Conservation (phyloP, 2,797 vertebrate genomes). For the Falco columbarius region DNA sequence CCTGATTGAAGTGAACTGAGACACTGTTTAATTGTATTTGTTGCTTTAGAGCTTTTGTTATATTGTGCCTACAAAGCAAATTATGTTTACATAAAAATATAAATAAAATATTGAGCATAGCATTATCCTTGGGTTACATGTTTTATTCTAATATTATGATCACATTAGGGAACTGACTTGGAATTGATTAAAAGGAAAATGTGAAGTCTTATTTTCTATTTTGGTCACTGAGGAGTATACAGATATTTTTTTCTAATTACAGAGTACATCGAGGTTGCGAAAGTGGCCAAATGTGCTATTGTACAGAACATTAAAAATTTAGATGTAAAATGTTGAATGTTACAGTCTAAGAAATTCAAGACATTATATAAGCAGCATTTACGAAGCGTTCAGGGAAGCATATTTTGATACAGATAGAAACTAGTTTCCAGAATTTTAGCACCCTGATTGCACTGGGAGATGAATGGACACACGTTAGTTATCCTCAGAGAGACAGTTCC, state of each 20-base stretch:
- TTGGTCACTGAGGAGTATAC: neutral
- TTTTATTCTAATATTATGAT: neutral
- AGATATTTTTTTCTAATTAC: neutral
- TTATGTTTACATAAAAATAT: constrained; percentile 90
- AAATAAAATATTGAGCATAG: constrained; percentile 93
- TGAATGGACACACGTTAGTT: neutral
- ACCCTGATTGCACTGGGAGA: neutral
- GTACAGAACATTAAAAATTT: neutral
- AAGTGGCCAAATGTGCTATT: neutral
- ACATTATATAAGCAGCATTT: neutral
- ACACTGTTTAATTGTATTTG: constrained; percentile 84
- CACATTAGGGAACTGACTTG: neutral
- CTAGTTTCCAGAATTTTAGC: neutral
- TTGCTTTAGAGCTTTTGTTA: constrained; percentile 90
- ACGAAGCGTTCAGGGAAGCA: neutral
- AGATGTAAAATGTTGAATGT: neutral
- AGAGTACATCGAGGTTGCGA: neutral
- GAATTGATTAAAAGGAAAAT: neutral
- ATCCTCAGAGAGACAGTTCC: neutral
- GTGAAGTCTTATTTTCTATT: neutral
- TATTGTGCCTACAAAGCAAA: constrained; percentile 87
- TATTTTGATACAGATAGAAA: neutral
- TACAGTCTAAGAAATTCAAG: neutral
- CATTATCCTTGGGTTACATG: constrained; percentile 59
- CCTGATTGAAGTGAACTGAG: constrained; percentile 78